These are phyloP conservation scores for Percina caprodes DNA, from an alignment of 2,113 vertebrate genomes.

Conservation along the genomic window DNA sequence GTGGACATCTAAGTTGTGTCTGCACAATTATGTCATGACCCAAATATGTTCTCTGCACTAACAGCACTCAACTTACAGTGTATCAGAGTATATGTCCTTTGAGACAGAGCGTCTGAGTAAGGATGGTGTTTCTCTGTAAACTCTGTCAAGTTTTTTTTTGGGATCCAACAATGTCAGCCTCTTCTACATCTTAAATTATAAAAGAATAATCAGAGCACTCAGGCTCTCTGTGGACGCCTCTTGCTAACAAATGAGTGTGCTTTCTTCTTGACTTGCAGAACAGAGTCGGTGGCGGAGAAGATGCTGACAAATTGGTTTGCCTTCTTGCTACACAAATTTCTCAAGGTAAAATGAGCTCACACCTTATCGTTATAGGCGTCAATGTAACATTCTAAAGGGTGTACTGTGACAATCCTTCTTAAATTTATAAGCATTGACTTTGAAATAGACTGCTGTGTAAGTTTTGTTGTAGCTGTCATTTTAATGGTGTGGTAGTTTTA, in stretches of 20 bases:
- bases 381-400: constrained; percentile 6
- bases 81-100: constrained; percentile 24
- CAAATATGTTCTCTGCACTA: constrained; percentile 53
- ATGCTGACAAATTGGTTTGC: constrained; percentile 98
- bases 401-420: constrained; percentile 2
- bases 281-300: constrained; percentile 86
- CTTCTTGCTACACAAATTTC: constrained; percentile 94
- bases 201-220: constrained; percentile 63
- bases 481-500: constrained; percentile 31
- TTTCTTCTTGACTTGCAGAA: constrained; percentile 81
- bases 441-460: constrained; percentile 36
- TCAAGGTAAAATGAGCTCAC: constrained; percentile 86
- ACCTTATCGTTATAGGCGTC: constrained; percentile 51
- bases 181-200: constrained; percentile 58
- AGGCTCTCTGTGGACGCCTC: constrained; percentile 43
- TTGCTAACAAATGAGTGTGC: constrained; percentile 51
- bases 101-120: constrained; percentile 30
- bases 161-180: constrained; percentile 35
- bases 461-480: constrained; percentile 2
- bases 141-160: constrained; percentile 40
- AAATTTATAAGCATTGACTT: constrained; percentile 54
- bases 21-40: constrained; percentile 67
- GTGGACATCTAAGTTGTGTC: constrained; percentile 42
- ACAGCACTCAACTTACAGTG: constrained; percentile 54
- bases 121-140: constrained; percentile 35